These are phyloP conservation scores for Heliopora coerulea DNA, from an alignment of 92 coral and sea anemone genomes.

Conservation along the genomic window DNA sequence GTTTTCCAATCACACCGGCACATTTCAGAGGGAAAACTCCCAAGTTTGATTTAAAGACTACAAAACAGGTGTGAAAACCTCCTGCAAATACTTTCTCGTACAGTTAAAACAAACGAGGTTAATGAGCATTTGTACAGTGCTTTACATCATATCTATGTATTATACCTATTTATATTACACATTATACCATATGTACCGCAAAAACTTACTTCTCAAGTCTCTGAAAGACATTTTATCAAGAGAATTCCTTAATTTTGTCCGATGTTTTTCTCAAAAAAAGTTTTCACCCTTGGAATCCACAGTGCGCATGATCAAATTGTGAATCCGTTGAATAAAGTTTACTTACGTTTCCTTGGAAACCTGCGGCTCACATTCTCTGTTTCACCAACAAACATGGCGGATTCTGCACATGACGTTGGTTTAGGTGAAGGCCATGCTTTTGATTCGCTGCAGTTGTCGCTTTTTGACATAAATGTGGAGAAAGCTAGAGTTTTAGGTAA, in stretches of 20 bases:
- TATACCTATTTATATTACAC: too few relatives aligned
- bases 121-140: too few relatives aligned
- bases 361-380: slow-evolving; percentile 2
- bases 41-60: too few relatives aligned
- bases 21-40: too few relatives aligned
- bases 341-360: slow-evolving; percentile 70
- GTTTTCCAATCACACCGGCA: too few relatives aligned
- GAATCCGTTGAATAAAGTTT: slow-evolving; percentile 74
- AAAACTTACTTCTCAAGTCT: slow-evolving; percentile 91
- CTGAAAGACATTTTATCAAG: slow-evolving; percentile 84
- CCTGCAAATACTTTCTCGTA: too few relatives aligned
- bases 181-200: too few relatives aligned
- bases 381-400: slow-evolving; percentile 72
- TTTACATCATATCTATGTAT: too few relatives aligned
- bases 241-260: neutral
- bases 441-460: slow-evolving; percentile 61
- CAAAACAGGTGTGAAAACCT: too few relatives aligned
- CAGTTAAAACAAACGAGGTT: too few relatives aligned
- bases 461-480: slow-evolving; percentile 86
- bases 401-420: slow-evolving; percentile 74
- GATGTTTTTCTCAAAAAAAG: neutral
- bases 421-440: slow-evolving; percentile 60
- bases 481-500: slow-evolving; percentile 91
- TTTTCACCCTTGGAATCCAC: slow-evolving; percentile 20
- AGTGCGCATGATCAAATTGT: slow-evolving; percentile 67